phyloP scores from a whole-genome alignment of 2,888 invertebrate genomes.

The Tridacna gigas region DNA sequence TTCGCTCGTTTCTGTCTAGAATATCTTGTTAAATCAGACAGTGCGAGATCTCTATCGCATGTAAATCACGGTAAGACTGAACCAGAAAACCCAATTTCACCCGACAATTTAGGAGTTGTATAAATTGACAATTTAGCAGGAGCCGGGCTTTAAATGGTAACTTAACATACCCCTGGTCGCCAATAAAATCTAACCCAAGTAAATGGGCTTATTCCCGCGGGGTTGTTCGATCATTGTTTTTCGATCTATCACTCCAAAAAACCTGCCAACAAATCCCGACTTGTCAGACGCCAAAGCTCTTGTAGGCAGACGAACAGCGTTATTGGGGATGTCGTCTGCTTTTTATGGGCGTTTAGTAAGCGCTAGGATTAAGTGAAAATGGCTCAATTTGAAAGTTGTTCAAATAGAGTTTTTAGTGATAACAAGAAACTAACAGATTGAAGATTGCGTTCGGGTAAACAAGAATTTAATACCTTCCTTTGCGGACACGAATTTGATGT shows the following conservation, averaged over 20 bases:
- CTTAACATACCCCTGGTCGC: slow-evolving; percentile 54
- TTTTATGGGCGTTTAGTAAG: slow-evolving; percentile 51
- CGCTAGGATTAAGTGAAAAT: slow-evolving; percentile 40
- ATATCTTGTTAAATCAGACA: slow-evolving; percentile 25
- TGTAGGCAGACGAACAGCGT: slow-evolving; percentile 25
- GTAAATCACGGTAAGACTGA: slow-evolving; percentile 18
- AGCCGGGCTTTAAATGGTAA: slow-evolving; percentile 41
- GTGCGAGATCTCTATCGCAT: slow-evolving; percentile 16
- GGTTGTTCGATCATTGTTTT: slow-evolving; percentile 45
- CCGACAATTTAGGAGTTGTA: slow-evolving; percentile 47
- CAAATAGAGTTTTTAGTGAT: slow-evolving; percentile 41
- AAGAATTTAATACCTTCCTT: neutral
- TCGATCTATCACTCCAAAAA: slow-evolving; percentile 54
- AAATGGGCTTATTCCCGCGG: slow-evolving; percentile 60
- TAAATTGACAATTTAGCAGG: slow-evolving; percentile 45
- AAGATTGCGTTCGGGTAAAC: slow-evolving; percentile 13
- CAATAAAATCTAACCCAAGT: slow-evolving; percentile 58
- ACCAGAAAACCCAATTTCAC: slow-evolving; percentile 37
- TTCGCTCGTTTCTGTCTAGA: neutral
- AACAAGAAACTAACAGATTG: slow-evolving; percentile 27
- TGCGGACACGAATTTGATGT: too few relatives aligned
- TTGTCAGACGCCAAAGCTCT: slow-evolving; percentile 44
- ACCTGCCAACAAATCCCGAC: slow-evolving; percentile 44
- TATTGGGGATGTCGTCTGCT: slow-evolving; percentile 37
- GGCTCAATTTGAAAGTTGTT: slow-evolving; percentile 51